Evolutionary conservation across 2,888 invertebrate species (phyloP).

Genomic region (Acrocyrtus sp.): DNA sequence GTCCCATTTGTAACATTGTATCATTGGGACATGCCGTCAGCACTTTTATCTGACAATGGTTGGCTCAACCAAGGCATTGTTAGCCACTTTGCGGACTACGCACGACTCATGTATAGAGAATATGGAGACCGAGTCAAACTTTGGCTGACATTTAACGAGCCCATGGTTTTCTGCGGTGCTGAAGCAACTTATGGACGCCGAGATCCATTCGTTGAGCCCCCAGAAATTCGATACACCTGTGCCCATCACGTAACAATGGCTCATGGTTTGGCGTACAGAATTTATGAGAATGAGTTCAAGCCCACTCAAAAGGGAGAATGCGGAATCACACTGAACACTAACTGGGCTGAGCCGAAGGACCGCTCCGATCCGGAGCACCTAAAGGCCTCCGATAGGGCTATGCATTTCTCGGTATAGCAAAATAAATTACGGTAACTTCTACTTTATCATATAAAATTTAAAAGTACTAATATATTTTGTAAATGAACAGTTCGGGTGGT

Average conservation of each 20-base stretch:
- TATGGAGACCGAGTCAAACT: constrained; percentile 69
- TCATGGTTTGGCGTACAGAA: constrained; percentile 65
- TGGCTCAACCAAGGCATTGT: constrained; percentile 67
- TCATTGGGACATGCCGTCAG: constrained; percentile 72
- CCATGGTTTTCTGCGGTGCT: constrained; percentile 21
- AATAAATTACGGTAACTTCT: too few relatives aligned
- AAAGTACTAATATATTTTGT: not conserved
- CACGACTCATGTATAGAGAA: constrained; percentile 67
- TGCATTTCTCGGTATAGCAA: constrained; percentile 45
- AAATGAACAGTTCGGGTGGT: constrained; percentile 60
- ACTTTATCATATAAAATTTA: not conserved
- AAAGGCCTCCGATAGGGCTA: constrained; percentile 45
- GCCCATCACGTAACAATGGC: constrained; percentile 64
- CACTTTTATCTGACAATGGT: constrained; percentile 68
- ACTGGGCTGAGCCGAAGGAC: constrained; percentile 40
- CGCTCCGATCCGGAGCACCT: constrained; percentile 40
- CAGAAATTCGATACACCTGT: constrained; percentile 46
- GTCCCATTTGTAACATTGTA: constrained; percentile 71
- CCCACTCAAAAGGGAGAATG: constrained; percentile 36
- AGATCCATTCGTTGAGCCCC: constrained; percentile 17
- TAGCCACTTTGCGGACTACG: constrained; percentile 70
- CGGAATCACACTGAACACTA: constrained; percentile 43
- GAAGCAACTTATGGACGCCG: constrained; percentile 65
- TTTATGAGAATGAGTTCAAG: constrained; percentile 63
- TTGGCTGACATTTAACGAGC: constrained; percentile 39